phyloP scores from a whole-genome alignment of 2,888 invertebrate species.

The Argyra leucocephala region DNA sequence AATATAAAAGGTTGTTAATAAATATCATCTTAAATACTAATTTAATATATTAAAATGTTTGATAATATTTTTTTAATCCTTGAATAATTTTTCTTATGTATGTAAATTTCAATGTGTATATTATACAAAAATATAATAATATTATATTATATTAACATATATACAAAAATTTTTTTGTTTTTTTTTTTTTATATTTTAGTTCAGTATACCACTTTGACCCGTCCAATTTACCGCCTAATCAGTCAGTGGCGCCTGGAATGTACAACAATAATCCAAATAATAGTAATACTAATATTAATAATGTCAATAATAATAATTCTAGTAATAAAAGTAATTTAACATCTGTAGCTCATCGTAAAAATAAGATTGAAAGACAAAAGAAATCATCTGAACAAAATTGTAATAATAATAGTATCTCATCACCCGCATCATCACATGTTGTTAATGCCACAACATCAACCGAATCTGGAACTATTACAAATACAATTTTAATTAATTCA shows the following conservation, averaged over 20 bases:
- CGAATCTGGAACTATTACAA: conserved; percentile 13
- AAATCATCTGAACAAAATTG: conserved; percentile 24
- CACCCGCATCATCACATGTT: background rate
- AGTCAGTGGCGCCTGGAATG: conserved; percentile 31
- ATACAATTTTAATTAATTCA: background rate
- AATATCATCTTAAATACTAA: conserved; percentile 1
- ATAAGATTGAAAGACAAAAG: conserved; percentile 20
- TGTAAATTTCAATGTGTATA: too few relatives aligned
- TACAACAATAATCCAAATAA: conserved; percentile 23
- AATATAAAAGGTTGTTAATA: background rate
- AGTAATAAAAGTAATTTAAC: conserved; percentile 19
- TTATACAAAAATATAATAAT: too few relatives aligned
- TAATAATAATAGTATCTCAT: background rate
- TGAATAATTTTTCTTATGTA: background rate
- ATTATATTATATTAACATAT: too few relatives aligned
- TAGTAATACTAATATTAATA: conserved; percentile 12
- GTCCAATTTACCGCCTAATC: conserved; percentile 42
- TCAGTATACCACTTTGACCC: conserved; percentile 45
- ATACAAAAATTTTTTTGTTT: background rate
- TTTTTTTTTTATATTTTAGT: conserved; percentile 30
- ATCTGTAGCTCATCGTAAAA: background rate
- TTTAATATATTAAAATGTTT: background rate
- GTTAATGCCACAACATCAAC: conserved; percentile 19
- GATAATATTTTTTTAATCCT: too few relatives aligned
- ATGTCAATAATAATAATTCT: conserved; percentile 17